Base-by-base conservation (phyloP, 23 tunicate genomes). In the Phallusia fumigata region DNA sequence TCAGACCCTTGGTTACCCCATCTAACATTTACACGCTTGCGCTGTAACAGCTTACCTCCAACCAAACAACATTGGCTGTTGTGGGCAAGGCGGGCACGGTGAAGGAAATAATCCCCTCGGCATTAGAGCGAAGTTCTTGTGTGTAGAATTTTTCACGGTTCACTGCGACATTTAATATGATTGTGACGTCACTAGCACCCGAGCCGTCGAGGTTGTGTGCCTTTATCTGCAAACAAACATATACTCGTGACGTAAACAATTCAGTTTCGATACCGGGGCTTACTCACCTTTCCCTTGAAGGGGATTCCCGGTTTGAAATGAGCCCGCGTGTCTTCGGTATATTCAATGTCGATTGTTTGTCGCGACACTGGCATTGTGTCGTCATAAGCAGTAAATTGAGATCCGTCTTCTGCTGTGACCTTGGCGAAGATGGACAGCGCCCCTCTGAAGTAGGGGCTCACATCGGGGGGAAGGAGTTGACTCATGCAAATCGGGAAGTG, bases 291-390 rank as follows among this genome's bases (percentile, higher is more conserved):
- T 77, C 98, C 98, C 11, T 65, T 53, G 58, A 86, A 94, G 0
- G 90, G 89, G 19, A 94, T 78, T 47, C 94, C 94, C 19, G 90
- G 90, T 86, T 94, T 94, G 84, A 94, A 94, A 83, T 94, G 88
- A 52, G 81, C 52, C 45, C 91, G 73, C 18, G 98, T 94, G 65
- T 89, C 89, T 40, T 50, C 35, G 19, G 94, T 80, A 51, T 89
- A 94, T 53, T 86, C 87, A 8, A 94, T 76, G 31, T 89, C 91
- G 31, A 89, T 90, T 44, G 49, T 64, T 35, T 85, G 77, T 0
- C 94, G 83, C 1, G 98, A 87, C 26, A 94, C 84, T 26, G 88
- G 83, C 21, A 93, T 85, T 28, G 98, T 76, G 72, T 89, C 94
- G 79, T 94, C 98, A 49, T 50, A 89, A 0, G 95, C 98, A 0